phyloP scores from a whole-genome alignment of 2,113 vertebrate species.

The Zosterops japonicus region DNA sequence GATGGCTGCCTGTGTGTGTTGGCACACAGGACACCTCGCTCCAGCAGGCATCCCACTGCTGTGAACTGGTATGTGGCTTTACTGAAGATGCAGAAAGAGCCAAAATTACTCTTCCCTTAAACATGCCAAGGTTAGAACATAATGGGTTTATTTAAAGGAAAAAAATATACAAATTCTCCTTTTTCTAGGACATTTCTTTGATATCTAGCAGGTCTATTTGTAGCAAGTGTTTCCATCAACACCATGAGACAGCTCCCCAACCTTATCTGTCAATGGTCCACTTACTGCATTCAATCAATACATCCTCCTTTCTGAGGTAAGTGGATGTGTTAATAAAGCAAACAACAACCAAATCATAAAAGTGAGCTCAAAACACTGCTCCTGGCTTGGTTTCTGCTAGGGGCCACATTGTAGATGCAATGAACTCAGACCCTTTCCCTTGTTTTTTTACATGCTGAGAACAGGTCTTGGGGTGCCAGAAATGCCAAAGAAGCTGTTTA shows the following conservation, averaged over 20 bases:
- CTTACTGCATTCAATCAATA: background rate
- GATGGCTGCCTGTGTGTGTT: background rate
- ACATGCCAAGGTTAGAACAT: rapidly evolving
- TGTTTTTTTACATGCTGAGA: background rate
- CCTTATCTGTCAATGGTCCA: background rate
- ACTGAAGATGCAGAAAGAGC: background rate
- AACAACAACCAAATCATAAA: background rate
- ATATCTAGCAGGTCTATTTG: background rate
- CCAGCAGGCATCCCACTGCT: background rate
- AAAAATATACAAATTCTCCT: background rate
- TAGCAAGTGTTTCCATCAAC: background rate
- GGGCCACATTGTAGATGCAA: background rate
- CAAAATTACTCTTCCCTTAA: background rate
- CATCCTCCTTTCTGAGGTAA: background rate
- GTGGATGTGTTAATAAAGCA: background rate
- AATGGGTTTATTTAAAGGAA: background rate
- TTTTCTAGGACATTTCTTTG: background rate
- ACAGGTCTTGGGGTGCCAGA: background rate
- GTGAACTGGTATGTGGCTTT: background rate
- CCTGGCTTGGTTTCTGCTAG: background rate
- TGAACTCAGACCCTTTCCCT: background rate
- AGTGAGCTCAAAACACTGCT: background rate
- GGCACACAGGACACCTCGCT: background rate
- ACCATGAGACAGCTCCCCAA: background rate
- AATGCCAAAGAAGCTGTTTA: background rate